Evolutionary conservation across 2,113 vertebrate species (phyloP), one percentile per base, ranked within the genome.

Genomic region (Calypte anna): DNA sequence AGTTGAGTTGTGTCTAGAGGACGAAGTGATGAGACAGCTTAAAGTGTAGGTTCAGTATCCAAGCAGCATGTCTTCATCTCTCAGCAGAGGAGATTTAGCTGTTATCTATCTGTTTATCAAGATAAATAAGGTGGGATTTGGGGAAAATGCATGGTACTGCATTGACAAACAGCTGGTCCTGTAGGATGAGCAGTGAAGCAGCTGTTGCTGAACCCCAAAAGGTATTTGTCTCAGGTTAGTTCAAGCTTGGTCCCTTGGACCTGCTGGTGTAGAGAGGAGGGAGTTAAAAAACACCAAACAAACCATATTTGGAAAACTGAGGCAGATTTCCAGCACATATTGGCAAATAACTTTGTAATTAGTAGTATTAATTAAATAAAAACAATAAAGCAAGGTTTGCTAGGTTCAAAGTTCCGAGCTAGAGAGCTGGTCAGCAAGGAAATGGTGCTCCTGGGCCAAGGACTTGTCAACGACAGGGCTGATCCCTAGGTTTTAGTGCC

Each of bases 401-500:
- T 70, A 14, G 15, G 43, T 81, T 23, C 13, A 20, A 16, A 54
- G 25, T 57, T 63, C 48, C 50, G 57, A 14, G 22, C 23, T 62
- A 31, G 40, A 31, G 43, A 57, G 27, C 31, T 51, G 33, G 27
- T 50, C 33, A 31, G 28, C n/a, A 73, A 44, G 51, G 50, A 54
- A 11, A 66, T 22, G 0, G 2, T 63, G 8, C 22, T 69, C 57
- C 36, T 75, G 30, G 33, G 15, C 33, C 1, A 0, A 30, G 54
- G 15, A 14, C 38, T 48, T 3, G 2, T 30, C 11, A 50, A 15
- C 16, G 48, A 50, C 46, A 19, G 19, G 46, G 48, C 51, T 14
- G 7, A 36, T 50, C 10, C 9, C 21, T 2, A 2, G 27, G 44
- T 55, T 43, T 33, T 28, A 63, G 40, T 33, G 48, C 38, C 78